Evolutionary conservation across 2,113 vertebrate species (phyloP), one percentile per base, ranked within the genome.

Genomic region (Ia io): DNA sequence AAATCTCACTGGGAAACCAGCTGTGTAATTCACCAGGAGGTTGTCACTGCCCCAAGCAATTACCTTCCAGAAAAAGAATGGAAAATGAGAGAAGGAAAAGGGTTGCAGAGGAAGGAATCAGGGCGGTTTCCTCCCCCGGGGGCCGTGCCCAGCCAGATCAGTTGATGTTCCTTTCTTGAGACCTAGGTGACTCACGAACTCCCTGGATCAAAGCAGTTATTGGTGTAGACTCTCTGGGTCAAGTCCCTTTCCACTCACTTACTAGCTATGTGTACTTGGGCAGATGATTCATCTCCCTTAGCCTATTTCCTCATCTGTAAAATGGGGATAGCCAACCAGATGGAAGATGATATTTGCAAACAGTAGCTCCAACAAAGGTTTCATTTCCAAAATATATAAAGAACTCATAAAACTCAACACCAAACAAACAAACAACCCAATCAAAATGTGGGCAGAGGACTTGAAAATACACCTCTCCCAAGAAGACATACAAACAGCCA

Each of bases 21-120:
- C 95, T 93, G 96, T 61, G 93, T 95, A 92, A 65, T 97, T 95
- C 95, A 49, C 95, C 94, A 97, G 93, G 97, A 97, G 97, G 89
- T 67, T 25, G 63, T 96, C 96, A 96, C 70, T 88, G 92, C n/a
- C 32, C 93, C 51, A 95, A 97, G 95, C 77, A 91, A 97, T 97
- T 97, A 97, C 94, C 95, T 97, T 93, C 74, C 74, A 97, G 97
- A 94, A 96, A 97, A 97, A 96, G 90, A 88, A 92, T 90, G 84
- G 89, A 90, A 94, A 94, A 63, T 84, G 92, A 86, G 71, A 69
- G 67, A 88, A 93, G 69, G 84, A 44, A 93, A 92, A 74, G 88
- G 76, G 51, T 32, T 67, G 32, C 56, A 59, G 69, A 92, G 40
- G 65, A 70, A 95, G 35, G 74, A 97, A 80, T 95, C 74, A 65